A percentile compares a stretch with the other conserved stretches of the same genome.
Evolutionary conservation across 2,888 invertebrate genomes (phyloP).

Genomic region (Lordiphosa fenestrarum): DNA sequence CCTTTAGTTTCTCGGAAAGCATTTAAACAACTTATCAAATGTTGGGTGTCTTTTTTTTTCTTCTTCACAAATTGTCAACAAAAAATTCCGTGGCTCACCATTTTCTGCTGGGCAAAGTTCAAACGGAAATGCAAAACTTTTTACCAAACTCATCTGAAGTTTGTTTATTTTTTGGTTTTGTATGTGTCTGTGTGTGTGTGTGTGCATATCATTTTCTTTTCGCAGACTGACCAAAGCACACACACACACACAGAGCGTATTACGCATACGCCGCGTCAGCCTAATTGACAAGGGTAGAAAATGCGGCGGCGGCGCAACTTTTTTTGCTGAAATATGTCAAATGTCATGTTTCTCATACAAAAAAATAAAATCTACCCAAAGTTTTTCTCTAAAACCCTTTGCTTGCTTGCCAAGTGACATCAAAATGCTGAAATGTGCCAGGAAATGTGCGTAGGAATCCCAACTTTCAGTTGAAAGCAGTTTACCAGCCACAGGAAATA

Average conservation of each 20-base stretch:
- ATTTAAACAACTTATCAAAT: slow-evolving; percentile 8
- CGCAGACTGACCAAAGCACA: slow-evolving; percentile 27
- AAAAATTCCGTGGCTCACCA: slow-evolving; percentile 23
- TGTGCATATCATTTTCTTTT: slow-evolving; percentile 33
- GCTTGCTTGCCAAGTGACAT: slow-evolving; percentile 34
- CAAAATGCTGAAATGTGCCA: slow-evolving; percentile 37
- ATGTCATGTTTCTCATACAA: slow-evolving; percentile 48
- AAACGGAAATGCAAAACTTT: slow-evolving; percentile 50
- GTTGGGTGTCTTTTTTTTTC: neutral
- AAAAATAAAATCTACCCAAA: slow-evolving; percentile 26
- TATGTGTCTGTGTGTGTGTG: slow-evolving; percentile 6
- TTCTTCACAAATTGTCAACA: slow-evolving; percentile 33
- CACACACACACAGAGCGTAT: slow-evolving; percentile 35
- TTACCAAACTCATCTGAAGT: slow-evolving; percentile 33
- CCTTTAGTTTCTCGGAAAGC: neutral
- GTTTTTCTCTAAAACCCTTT: slow-evolving; percentile 18
- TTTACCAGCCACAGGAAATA: slow-evolving; percentile 16
- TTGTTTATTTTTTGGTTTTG: slow-evolving; percentile 13
- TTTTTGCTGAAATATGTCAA: slow-evolving; percentile 64
- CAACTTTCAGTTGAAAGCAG: slow-evolving; percentile 28
- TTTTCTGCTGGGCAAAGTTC: slow-evolving; percentile 43
- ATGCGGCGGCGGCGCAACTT: slow-evolving; percentile 51
- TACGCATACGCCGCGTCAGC: slow-evolving; percentile 68
- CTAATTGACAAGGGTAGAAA: slow-evolving; percentile 71
- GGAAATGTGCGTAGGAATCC: slow-evolving; percentile 32